phyloP scores from a whole-genome alignment of 2,888 invertebrate genomes.

The Drosophila austrosaltans region DNA sequence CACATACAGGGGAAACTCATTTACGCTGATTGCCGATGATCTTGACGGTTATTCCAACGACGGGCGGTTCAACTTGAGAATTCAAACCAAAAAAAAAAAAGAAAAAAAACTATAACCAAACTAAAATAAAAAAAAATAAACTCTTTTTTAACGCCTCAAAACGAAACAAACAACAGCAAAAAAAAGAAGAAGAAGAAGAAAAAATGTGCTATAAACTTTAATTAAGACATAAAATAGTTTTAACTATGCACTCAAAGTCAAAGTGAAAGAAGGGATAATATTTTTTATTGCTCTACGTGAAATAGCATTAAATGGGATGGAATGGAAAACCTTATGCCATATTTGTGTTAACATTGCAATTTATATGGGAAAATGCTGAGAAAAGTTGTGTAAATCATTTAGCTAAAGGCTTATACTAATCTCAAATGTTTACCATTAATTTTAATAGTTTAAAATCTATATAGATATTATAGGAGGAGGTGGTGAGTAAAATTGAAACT shows the following conservation, averaged over 20 bases:
- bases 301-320: slow-evolving; percentile 46
- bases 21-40: slow-evolving; percentile 57
- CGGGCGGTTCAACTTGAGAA: slow-evolving; percentile 31
- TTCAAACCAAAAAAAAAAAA: too few species aligned
- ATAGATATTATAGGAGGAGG: too few species aligned
- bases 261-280: slow-evolving; percentile 55
- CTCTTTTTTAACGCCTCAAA: slow-evolving; percentile 76
- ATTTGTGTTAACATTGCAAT: neutral
- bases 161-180: neutral
- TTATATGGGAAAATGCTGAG: neutral
- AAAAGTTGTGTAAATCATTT: neutral
- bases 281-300: slow-evolving; percentile 47
- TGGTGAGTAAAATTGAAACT: too few species aligned
- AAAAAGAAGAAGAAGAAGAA: neutral
- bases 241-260: slow-evolving; percentile 67
- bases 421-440: neutral
- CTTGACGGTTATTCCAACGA: slow-evolving; percentile 34
- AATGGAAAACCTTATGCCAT: slow-evolving; percentile 28
- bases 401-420: neutral
- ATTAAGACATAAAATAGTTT: slow-evolving; percentile 80
- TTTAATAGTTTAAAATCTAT: too few species aligned
- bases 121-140: slow-evolving; percentile 18
- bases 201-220: slow-evolving; percentile 75
- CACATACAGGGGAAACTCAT: slow-evolving; percentile 46
- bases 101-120: neutral